Evolutionary conservation across 2,797 vertebrate species (phyloP).

Genomic region (Propithecus deckenii): DNA sequence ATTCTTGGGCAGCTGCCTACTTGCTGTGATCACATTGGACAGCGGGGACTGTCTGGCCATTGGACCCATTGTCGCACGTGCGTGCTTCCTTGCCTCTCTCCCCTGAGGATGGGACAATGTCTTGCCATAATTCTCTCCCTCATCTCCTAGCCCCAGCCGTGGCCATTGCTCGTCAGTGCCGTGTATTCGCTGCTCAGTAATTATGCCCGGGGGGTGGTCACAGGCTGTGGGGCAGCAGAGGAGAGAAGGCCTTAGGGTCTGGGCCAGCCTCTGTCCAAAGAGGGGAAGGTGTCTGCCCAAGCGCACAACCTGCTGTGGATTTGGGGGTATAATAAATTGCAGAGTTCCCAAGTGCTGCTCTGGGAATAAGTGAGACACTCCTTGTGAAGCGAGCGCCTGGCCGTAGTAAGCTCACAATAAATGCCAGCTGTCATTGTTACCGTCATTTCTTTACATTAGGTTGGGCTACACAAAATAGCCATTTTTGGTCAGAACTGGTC

Average conservation of each 20-base stretch:
- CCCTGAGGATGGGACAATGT: not conserved
- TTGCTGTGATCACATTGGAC: too few relatives aligned
- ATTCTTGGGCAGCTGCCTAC: fast-evolving
- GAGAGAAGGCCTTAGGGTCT: not conserved
- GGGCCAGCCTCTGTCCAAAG: not conserved
- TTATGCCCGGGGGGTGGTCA: not conserved
- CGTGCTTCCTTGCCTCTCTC: too few relatives aligned
- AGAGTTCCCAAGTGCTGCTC: too few relatives aligned
- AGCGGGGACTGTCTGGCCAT: not conserved
- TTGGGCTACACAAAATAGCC: not conserved
- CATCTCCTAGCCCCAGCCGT: not conserved
- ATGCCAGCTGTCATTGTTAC: not conserved
- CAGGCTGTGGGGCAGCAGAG: not conserved
- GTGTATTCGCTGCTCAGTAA: not conserved
- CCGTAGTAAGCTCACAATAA: not conserved
- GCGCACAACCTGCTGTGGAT: not conserved
- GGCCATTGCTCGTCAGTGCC: not conserved
- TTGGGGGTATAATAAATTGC: not conserved
- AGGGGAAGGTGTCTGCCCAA: not conserved
- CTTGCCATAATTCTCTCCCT: not conserved
- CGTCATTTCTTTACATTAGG: not conserved
- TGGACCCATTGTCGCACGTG: fast-evolving
- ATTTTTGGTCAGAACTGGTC: not conserved
- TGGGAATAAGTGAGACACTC: not conserved
- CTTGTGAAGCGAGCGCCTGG: not conserved